Evolutionary conservation across 2,888 invertebrate species (phyloP).

Genomic region (Stegana nigrithorax): DNA sequence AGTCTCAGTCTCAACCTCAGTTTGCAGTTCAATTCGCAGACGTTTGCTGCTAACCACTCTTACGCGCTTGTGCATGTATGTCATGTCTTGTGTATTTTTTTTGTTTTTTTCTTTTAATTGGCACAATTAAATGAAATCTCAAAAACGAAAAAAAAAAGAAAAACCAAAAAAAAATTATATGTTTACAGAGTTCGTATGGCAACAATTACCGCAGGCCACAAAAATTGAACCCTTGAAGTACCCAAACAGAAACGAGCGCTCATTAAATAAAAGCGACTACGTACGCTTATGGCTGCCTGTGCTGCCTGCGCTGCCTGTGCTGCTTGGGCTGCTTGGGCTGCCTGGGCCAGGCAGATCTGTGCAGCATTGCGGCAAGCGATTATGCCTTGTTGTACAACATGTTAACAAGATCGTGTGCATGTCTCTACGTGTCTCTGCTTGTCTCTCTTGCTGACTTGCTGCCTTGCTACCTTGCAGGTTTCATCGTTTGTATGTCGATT

Average conservation of each 20-base stretch:
- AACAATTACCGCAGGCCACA: slow-evolving; percentile 1
- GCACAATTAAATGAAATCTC: slow-evolving; percentile 57
- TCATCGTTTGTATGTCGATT: too few relatives aligned
- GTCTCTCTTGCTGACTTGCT: not conserved
- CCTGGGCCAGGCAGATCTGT: too few relatives aligned
- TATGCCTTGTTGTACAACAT: slow-evolving; percentile 46
- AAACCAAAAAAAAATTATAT: slow-evolving; percentile 24
- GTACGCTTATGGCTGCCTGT: too few relatives aligned
- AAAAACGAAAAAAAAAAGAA: slow-evolving; percentile 39
- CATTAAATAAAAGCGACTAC: slow-evolving; percentile 23
- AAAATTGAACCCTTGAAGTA: slow-evolving; percentile 26
- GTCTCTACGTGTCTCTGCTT: slow-evolving; percentile 8
- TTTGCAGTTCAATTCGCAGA: too few relatives aligned
- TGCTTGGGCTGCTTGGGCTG: too few relatives aligned
- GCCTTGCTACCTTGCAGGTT: not conserved
- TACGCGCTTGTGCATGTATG: too few relatives aligned
- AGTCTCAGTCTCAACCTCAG: too few relatives aligned
- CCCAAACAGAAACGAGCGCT: not conserved
- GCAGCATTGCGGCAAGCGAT: not conserved
- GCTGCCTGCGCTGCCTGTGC: too few relatives aligned
- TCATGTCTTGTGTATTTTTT: not conserved
- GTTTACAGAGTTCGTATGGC: too few relatives aligned
- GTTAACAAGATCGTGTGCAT: slow-evolving; percentile 43
- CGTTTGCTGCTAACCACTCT: too few relatives aligned
- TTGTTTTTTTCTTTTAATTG: slow-evolving; percentile 44